Base-by-base conservation (phyloP, 53 echinoderm and acorn worm genomes). In the Crossaster papposus region DNA sequence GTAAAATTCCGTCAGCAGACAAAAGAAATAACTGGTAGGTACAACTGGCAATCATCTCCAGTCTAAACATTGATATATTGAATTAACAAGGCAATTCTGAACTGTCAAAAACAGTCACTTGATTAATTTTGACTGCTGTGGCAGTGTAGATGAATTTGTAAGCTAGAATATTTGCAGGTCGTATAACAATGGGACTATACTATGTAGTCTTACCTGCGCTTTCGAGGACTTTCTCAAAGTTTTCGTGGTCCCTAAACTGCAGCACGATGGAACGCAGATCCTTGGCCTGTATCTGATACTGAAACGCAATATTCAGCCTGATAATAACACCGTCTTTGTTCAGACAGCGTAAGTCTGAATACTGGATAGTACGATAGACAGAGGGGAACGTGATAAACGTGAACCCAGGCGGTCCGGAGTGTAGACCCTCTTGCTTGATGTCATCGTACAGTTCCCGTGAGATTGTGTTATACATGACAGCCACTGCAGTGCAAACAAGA, bases 301-400 rank as follows among this genome's bases (percentile, higher is more conserved):
- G 95, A 81, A 95, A 95, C 26, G 92, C 95, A 54, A 95, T 90
- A 22, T 92, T 68, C 22, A 95, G 83, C 15, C 37, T 70, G 1
- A 92, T 90, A 51, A 92, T 86, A 15, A 95, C 95, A 5, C 95
- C 95, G 54, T 95, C 95, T 71, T 95, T 89, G 82, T 95, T 95
- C 24, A 95, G 92, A 80, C 95, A 95, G 36, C 81, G 36, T 1
- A 95, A 85, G 13, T 29, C 54, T 3, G 71, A 64, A 53, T 88
- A 95, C 14, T 88, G 65, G 22, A 95, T 82, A 30, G 95, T 95
- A 23, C 95, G 81, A 65, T 88, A 95, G 51, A 95, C 95, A 1
- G 92, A 75, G 34, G 95, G 95, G 55, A 95, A 95, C 26, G 85
- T 90, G 80, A 95, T 88, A 65, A 95, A 95, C 36, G 36, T 26